Evolutionary conservation across 23 tunicate genomes (phyloP).

Genomic region (Halocynthia aurantium): DNA sequence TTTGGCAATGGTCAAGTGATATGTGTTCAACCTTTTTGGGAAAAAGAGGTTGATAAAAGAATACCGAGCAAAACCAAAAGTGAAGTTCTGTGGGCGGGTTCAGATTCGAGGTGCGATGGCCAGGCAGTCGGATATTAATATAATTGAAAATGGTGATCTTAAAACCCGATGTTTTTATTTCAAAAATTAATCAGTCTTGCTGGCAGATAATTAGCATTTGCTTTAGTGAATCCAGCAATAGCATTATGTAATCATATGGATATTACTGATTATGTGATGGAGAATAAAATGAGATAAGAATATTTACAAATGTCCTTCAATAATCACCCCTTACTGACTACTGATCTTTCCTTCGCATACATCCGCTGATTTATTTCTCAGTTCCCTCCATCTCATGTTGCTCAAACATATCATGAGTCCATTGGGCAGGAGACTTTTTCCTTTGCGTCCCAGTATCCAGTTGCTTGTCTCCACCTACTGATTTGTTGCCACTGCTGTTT

Average conservation of each 20-base stretch:
- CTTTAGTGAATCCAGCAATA: too few species aligned
- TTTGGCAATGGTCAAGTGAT: conserved; percentile 85
- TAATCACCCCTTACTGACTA: too few species aligned
- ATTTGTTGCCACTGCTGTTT: too few species aligned
- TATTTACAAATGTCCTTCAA: too few species aligned
- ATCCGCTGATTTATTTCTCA: not conserved
- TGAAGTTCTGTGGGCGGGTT: conserved; percentile 50
- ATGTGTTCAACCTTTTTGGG: conserved; percentile 46
- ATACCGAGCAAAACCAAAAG: not conserved
- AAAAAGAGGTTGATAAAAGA: not conserved
- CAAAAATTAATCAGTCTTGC: too few species aligned
- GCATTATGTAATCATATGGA: too few species aligned
- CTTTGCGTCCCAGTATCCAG: not conserved
- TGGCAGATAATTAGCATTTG: too few species aligned
- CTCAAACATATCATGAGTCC: conserved; percentile 31
- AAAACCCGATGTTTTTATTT: too few species aligned
- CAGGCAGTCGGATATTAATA: conserved; percentile 50
- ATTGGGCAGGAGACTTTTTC: conserved; percentile 20
- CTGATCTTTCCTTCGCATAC: too few species aligned
- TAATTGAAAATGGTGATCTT: not conserved
- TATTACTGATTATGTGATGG: too few species aligned
- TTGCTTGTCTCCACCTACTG: too few species aligned
- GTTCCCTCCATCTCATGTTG: conserved; percentile 14
- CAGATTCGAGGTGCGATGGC: conserved; percentile 80
- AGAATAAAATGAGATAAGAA: too few species aligned